Evolutionary conservation across 2,888 invertebrate genomes (phyloP), one percentile per base, ranked within the genome.

Genomic region (Branchipolynoe longqiensis): DNA sequence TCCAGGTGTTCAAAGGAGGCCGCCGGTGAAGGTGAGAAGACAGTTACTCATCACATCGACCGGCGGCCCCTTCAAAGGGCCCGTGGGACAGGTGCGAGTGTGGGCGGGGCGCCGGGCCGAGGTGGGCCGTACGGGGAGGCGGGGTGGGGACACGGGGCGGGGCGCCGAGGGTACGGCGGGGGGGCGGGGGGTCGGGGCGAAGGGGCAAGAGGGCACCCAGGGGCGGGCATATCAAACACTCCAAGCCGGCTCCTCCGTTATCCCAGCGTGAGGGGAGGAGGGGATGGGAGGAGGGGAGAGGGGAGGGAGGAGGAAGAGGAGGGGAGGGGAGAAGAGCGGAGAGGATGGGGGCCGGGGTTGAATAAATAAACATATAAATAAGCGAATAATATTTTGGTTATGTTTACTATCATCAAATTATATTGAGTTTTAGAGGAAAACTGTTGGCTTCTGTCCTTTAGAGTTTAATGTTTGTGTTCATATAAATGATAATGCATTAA

Each of bases 1-100:
- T 18, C 69, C 69, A 33, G 69, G 69, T 69, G 69, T 69, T 69
- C 69, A 69, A 69, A 69, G 69, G 2, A 69, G 69, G 38, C 69
- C 69, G 69, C 14, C 38, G 69, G 36, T 12, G 38, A 69, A 69
- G 69, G 69, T 69, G 69, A 69, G 69, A 69, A 33, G 69, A 69
- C 69, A 69, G 69, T 69, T 69, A 69, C 69, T 69, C 69, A 69
- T 69, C 69, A 69, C 69, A 69, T 69, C 69, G 69, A 69, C 36
- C 25, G 69, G 69, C 69, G 69, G 69, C 36, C 36, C 33, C 69
- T 69, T 69, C 69, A 69, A 69, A 69, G 69, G 36, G 22, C 12
- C 1, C 69, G 18, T 69, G 69, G 69, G 69, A 69, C 69, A 69
- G 69, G 69, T 69, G 69, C 69, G 69, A 69, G 69, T 22, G 36